A percentile compares a stretch with the other conserved stretches of the same genome.
Conservation (phyloP, 2,797 vertebrate species). For the Glossophaga mutica region DNA sequence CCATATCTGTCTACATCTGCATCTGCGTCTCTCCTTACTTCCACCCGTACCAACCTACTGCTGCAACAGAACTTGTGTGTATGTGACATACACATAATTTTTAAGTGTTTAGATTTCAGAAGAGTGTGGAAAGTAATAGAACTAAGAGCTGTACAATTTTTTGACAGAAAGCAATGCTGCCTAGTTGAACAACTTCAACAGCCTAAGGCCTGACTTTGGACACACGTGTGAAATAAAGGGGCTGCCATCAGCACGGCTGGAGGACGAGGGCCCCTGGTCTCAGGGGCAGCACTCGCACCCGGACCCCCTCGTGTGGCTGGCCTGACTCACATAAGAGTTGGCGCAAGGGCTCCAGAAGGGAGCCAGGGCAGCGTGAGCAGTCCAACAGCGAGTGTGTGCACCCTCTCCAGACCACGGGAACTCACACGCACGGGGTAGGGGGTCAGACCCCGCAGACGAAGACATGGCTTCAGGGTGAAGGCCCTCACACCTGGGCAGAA, state of each 20-base stretch:
- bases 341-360: neutral
- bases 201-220: neutral
- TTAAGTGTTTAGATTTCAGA: neutral
- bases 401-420: neutral
- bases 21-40: neutral
- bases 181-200: neutral
- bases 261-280: neutral
- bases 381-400: neutral
- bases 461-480: neutral
- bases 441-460: neutral
- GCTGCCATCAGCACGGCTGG: neutral
- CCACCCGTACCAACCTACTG: neutral
- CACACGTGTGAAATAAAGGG: neutral
- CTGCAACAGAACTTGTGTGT: neutral
- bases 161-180: neutral
- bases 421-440: neutral
- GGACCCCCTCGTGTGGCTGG: neutral
- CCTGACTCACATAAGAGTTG: neutral
- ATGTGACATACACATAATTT: neutral
- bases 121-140: neutral
- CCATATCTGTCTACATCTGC: accelerated
- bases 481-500: neutral
- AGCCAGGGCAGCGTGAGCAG: neutral
- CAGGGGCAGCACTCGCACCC: neutral
- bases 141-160: neutral